Base-by-base conservation (phyloP, 1,140 invertebrate species). In the Gryllus bimaculatus region DNA sequence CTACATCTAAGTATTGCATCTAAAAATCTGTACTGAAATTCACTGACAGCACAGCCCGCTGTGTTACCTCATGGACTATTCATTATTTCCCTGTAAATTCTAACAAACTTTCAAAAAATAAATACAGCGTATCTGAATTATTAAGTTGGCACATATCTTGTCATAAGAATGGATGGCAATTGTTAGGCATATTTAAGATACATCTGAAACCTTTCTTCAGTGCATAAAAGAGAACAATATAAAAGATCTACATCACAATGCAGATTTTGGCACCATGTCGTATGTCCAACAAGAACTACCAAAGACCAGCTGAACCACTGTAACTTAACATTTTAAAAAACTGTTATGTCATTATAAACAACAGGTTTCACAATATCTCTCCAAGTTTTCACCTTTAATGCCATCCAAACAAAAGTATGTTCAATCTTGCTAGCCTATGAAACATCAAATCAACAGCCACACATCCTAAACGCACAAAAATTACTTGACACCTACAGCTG, bases 51-150 rank as follows among this genome's bases (percentile, higher is more conserved):
- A 77, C 76, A 77, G 76, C 76, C 76, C 47, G 48, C 76, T 77
- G 76, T 48, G 47, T 77, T 76, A 20, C 20, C 47, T 77, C 76
- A 77, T 77, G 76, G 76, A 77, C 76, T 77, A 48, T 48, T 77
- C 76, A 48, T 47, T 76, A 8, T 77, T 54, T 48, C 76, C 76
- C 48, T 77, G 48, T 77, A 77, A 77, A 77, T 20, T 12, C 73
- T 49, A 74, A 74, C 66, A 74, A 78, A 79, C 73, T 47, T 47
- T 79, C 78, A 74, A 79, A 79, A 79, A 79, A 79, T 79, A 79
- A 79, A 75, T 79, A 75, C 74, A 79, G 78, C 78, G 47, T 73
- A 79, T 78, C 73, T 79, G 78, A 39, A 79, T 74, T 74, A 73
- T 75, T 48, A 77, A 77, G 48, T 77, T 77, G 76, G 76, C 76